Percentiles rank a stretch among this genome's conserved stretches.
These are phyloP conservation scores for Intellagama lesueurii DNA, from an alignment of 2,797 vertebrate genomes.

Conservation along the genomic window DNA sequence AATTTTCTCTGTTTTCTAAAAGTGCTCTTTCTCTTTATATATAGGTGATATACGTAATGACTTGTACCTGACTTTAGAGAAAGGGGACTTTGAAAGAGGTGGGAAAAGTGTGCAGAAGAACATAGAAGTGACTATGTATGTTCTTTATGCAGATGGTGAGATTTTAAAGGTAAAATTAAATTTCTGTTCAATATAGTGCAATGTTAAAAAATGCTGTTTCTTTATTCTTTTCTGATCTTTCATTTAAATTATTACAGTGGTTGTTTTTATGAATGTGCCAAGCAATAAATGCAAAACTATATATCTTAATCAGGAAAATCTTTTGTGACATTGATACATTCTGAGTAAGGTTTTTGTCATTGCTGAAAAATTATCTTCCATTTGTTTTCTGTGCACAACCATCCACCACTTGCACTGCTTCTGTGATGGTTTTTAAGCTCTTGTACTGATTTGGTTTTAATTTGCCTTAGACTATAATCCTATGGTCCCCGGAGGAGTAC, in stretches of 20 bases:
- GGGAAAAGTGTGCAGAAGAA: constrained; percentile 99
- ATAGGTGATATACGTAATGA: constrained; percentile 96
- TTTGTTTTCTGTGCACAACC: neutral
- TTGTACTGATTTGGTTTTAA: neutral
- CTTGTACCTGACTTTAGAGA: constrained; percentile 94
- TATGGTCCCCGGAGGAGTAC: neutral
- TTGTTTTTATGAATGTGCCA: neutral
- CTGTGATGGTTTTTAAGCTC: neutral
- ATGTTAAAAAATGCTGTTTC: neutral
- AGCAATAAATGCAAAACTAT: neutral
- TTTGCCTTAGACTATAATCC: no score
- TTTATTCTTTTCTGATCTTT: neutral
- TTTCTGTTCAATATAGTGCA: neutral
- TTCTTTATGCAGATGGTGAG: constrained; percentile 96
- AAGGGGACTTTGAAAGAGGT: constrained; percentile 96
- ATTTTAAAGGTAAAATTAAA: constrained; percentile 88
- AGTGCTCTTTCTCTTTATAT: constrained; percentile 40
- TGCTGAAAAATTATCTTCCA: neutral
- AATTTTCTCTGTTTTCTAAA: neutral
- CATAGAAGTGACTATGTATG: constrained; percentile 97
- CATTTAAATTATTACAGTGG: neutral
- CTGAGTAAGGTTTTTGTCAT: neutral
- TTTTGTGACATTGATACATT: neutral
- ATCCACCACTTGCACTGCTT: neutral
- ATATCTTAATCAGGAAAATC: neutral